Evolutionary conservation across 1,140 invertebrate species (phyloP), one percentile per base, ranked within the genome.

Genomic region (Orius laevigatus): DNA sequence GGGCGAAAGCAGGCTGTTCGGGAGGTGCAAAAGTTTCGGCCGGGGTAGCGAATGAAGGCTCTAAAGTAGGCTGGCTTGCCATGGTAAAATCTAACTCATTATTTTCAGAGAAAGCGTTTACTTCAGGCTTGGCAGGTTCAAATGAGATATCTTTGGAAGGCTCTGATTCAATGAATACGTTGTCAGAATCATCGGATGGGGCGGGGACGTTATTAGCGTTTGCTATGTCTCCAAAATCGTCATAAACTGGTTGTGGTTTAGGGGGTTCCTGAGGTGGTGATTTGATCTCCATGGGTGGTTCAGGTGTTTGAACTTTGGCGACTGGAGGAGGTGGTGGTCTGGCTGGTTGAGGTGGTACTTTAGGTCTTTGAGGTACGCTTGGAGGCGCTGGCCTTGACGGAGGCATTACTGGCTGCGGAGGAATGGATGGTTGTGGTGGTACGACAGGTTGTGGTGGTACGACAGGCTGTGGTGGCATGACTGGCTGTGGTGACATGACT

Each of bases 361-460:
- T 55, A 9, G 55, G 57, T 46, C 57, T 34, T 42, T 55, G 55
- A 38, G 60, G 52, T 25, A 62, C 53, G 12, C 60, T 56, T 31
- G 58, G 47, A 1, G 63, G 53, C 11, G 66, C 56, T 36, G 64
- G 59, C 10, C 53, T 18, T 36, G 12, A 40, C 2, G 45, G 18
- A 1, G 52, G 48, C 0, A 16, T 4, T 35, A 43, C 49, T 16
- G 49, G 43, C 9, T 15, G 14, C 10, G 48, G 14, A 18, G 33
- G 14, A 4, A 32, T 15, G 1, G 36, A 15, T 16, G 38, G 33
- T 16, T 34, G n/a, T 16, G 25, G 20, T 4, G 47, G 47, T 14
- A 41, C 31, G 11, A 33, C 18, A 3, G 50, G 50, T 15, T 52
- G 47, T n/a, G 50, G 41, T n/a, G 20, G 46, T 16, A 48, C 32